These are phyloP conservation scores for Macrosteles quadrilineatus DNA, from an alignment of 1,140 invertebrate genomes.

Conservation along the genomic window DNA sequence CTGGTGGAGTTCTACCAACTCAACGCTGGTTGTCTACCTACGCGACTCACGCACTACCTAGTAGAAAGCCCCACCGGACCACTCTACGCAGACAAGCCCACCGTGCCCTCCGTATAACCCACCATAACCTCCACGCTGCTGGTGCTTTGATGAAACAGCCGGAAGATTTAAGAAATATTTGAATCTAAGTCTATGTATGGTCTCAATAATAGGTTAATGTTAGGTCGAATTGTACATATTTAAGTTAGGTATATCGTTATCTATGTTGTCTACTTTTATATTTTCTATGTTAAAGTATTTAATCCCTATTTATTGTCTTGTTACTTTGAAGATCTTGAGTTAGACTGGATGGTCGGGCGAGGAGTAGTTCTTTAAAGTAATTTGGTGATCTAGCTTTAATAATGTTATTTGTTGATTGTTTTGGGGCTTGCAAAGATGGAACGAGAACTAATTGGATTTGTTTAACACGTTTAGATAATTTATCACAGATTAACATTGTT, in stretches of 20 bases:
- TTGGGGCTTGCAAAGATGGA: no score
- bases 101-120: constrained; percentile 20
- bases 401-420: background rate
- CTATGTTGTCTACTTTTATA: constrained; percentile 25
- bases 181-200: constrained; percentile 25
- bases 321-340: background rate
- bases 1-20: constrained; percentile 67
- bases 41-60: constrained; percentile 62
- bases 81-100: constrained; percentile 42
- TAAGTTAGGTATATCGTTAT: constrained; percentile 22
- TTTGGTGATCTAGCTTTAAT: constrained; percentile 21
- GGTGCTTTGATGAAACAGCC: constrained; percentile 11
- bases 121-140: background rate
- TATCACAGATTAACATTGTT: no score
- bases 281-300: constrained; percentile 20
- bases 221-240: constrained; percentile 19
- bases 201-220: constrained; percentile 23
- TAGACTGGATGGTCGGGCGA: background rate
- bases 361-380: background rate
- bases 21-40: constrained; percentile 62
- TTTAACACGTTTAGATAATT: no score
- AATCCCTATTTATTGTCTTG: background rate
- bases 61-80: constrained; percentile 46
- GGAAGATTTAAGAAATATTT: constrained; percentile 1
- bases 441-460: no score